phyloP scores from a whole-genome alignment of 2,797 vertebrate species.

The Uromys caudimaculatus region DNA sequence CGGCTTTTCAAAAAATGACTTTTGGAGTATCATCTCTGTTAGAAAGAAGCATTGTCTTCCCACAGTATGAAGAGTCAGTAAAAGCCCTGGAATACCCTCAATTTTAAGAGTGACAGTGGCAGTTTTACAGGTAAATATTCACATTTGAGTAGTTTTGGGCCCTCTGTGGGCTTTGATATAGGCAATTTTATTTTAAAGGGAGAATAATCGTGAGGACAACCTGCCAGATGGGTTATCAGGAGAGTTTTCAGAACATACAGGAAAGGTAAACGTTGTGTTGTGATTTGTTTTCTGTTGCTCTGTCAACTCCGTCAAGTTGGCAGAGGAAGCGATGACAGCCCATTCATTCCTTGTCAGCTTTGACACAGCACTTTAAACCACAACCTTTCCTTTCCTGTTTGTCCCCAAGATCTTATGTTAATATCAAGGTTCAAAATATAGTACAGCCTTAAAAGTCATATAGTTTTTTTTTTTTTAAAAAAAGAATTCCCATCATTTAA shows the following conservation, averaged over 20 bases:
- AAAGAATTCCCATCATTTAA: neutral
- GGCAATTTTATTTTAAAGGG: conserved; percentile 44
- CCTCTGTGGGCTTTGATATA: conserved; percentile 56
- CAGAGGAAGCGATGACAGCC: neutral
- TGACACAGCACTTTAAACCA: neutral
- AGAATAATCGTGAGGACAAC: neutral
- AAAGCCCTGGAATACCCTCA: neutral
- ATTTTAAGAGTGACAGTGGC: neutral
- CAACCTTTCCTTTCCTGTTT: neutral
- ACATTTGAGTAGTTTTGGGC: conserved; percentile 26
- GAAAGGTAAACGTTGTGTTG: conserved; percentile 38
- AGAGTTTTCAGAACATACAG: conserved; percentile 38
- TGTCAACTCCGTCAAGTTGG: neutral
- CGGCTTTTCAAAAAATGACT: neutral
- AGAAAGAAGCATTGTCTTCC: neutral
- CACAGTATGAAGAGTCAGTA: conserved; percentile 6
- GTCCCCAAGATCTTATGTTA: neutral
- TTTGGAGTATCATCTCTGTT: neutral
- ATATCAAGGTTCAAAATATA: neutral
- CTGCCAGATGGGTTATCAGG: conserved; percentile 50
- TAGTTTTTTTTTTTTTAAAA: neutral
- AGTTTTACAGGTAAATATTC: neutral
- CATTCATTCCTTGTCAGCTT: neutral
- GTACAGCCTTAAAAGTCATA: neutral
- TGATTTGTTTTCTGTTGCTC: too few relatives aligned